Evolutionary conservation across 2,888 invertebrate genomes (phyloP), one percentile per base, ranked within the genome.

Genomic region (Tetramorium bicarinatum): DNA sequence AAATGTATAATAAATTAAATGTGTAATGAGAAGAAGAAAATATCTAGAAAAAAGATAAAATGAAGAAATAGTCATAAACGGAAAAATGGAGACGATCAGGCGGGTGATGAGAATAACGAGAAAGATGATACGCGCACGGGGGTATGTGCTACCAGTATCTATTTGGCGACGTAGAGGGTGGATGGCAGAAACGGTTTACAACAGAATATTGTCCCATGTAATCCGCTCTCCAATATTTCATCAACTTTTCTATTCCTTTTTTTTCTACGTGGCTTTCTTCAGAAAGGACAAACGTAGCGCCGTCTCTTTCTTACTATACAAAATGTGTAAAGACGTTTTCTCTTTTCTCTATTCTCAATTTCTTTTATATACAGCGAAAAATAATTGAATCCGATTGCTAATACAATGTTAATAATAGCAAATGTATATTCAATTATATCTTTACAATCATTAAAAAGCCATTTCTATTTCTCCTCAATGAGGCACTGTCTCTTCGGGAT

Each of bases 211-310:
- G 94, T 94, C 92, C 93, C 91, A 92, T 89, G 91, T 94, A 94
- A 94, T 94, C 93, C 93, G 94, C 92, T 94, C 94, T 94, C 94
- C 94, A 92, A 94, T 94, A 94, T 94, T 94, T 94, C 94, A 94
- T 94, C 94, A 94, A 94, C 93, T 94, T 93, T 92, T 93, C 93
- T 93, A 93, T 93, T 93, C 92, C 91, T 93, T 90, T 90, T 59
- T 92, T 93, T 91, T 85, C 85, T 18, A 25, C 84, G 29, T 83
- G 84, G 83, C 61, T 85, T 87, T 80, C 71, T 74, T 85, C 83
- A 56, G 62, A 38, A 67, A 21, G 41, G 79, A 56, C 66, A 79
- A 77, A 66, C 59, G 49, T 79, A 72, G 61, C 69, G 38, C 38
- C 25, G 49, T 44, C 66, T 67, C 47, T 21, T n/a, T 56, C 29